These are phyloP conservation scores for Orthonychiurus folsomi DNA, from an alignment of 2,888 invertebrate genomes.

Conservation along the genomic window DNA sequence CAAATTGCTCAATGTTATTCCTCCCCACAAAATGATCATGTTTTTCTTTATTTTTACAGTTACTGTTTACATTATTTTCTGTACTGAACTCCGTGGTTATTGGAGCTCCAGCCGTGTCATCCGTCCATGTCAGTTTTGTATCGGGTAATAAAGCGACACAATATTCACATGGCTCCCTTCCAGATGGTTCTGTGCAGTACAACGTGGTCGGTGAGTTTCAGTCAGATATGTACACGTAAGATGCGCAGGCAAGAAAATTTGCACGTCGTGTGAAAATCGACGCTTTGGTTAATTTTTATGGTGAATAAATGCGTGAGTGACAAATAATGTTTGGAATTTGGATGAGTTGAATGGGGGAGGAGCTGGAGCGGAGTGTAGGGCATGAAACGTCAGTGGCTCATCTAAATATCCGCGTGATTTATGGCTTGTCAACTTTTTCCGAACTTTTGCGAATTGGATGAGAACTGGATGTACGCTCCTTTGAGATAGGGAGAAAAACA, in stretches of 20 bases:
- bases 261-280: too few species aligned
- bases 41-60: neutral
- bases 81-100: slow-evolving; percentile 6
- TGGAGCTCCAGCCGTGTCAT: slow-evolving; percentile 36
- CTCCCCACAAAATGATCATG: neutral
- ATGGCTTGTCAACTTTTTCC: too few species aligned
- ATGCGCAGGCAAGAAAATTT: too few species aligned
- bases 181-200: slow-evolving; percentile 26
- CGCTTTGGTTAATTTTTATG: neutral
- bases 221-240: too few species aligned
- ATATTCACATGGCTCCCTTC: slow-evolving; percentile 35
- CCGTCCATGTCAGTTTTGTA: slow-evolving; percentile 39
- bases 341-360: neutral
- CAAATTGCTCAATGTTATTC: too few species aligned
- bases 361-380: neutral
- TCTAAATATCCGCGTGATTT: too few species aligned
- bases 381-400: neutral
- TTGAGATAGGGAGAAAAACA: too few species aligned
- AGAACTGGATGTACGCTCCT: too few species aligned
- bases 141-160: slow-evolving; percentile 39
- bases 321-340: too few species aligned
- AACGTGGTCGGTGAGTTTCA: slow-evolving; percentile 19
- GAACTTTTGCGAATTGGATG: too few species aligned
- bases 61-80: neutral
- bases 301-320: neutral